Evolutionary conservation across 2,888 invertebrate genomes (phyloP), one percentile per base, ranked within the genome.

Genomic region (Diaphora mendica): DNA sequence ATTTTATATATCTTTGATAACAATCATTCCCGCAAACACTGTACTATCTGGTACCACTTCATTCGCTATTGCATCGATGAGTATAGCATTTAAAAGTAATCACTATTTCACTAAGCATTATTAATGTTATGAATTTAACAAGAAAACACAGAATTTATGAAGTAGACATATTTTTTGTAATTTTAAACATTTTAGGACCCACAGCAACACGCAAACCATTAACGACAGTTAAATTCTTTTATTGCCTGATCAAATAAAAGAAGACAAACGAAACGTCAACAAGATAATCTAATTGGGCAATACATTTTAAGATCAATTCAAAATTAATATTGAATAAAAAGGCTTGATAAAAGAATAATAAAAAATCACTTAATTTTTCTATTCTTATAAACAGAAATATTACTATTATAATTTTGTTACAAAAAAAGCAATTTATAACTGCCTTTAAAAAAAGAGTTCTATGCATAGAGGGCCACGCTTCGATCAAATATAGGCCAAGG

Each of bases 1-100:
- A 88, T 89, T 90, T 85, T 84, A 85, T 82, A 84, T 87, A 86
- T 88, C 91, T 90, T 91, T 94, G 92, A 91, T 94, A 94, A 91
- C 92, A 93, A 92, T 92, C 91, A 90, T 88, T 83, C 85, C 85
- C 86, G 85, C 87, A 90, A 89, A 89, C 90, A 90, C 88, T 86
- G 84, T 82, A 85, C 82, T 84, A 85, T 87, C 82, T 85, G 82
- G 84, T 82, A 79, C 81, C 78, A 79, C 85, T 80, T 86, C 79
- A 83, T 77, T 77, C 78, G 75, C 75, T 68, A 79, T 72, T 70
- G 77, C 79, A 74, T 65, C 64, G 67, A 74, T 73, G 71, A 44
- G 35, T 72, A 39, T 67, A 59, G 39, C 75, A 75, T 74, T 66
- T 65, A 73, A 42, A 70, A 67, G 64, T 70, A 55, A 59, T 26